A percentile compares a stretch with the other conserved stretches of the same genome.
phyloP scores from a whole-genome alignment of 2,888 invertebrate genomes.

The Zygothrica quintamaculata region DNA sequence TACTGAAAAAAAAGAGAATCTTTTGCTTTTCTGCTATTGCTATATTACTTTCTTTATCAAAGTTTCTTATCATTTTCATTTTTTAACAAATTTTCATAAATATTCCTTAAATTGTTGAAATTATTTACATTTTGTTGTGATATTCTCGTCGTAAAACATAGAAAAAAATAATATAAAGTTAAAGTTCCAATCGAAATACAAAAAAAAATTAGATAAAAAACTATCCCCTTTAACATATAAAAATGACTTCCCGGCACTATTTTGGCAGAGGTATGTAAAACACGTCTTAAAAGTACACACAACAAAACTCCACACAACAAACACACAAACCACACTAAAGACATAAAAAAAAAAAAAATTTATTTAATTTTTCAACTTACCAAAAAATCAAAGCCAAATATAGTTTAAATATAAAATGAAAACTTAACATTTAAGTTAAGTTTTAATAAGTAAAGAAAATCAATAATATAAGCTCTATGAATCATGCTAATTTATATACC shows the following conservation, averaged over 20 bases:
- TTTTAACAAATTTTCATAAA: slow-evolving; percentile 9
- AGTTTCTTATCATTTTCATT: slow-evolving; percentile 23
- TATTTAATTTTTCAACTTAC: slow-evolving; percentile 22
- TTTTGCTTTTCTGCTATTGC: not conserved
- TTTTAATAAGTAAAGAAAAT: slow-evolving; percentile 1
- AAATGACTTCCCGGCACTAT: slow-evolving; percentile 85
- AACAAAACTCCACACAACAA: slow-evolving; percentile 21
- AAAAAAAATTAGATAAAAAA: slow-evolving; percentile 30
- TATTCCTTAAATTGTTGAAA: slow-evolving; percentile 21
- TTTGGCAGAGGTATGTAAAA: slow-evolving; percentile 85
- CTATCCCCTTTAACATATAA: slow-evolving; percentile 71
- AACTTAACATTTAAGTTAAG: slow-evolving; percentile 1
- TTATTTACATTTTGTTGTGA: slow-evolving; percentile 21
- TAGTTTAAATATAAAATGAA: slow-evolving; percentile 23
- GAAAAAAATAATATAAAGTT: slow-evolving; percentile 18
- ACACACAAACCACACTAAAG: slow-evolving; percentile 4
- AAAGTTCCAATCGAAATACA: slow-evolving; percentile 19
- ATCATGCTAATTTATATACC: slow-evolving; percentile 53
- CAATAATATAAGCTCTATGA: slow-evolving; percentile 36
- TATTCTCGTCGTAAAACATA: slow-evolving; percentile 22
- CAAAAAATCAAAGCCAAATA: slow-evolving; percentile 1
- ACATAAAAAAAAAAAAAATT: slow-evolving; percentile 13
- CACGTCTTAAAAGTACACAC: slow-evolving; percentile 53
- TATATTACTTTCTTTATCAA: slow-evolving; percentile 1
- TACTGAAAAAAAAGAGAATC: no score